Evolutionary conservation across 2,888 invertebrate species (phyloP).

Genomic region (Chromoteleia sp.): DNA sequence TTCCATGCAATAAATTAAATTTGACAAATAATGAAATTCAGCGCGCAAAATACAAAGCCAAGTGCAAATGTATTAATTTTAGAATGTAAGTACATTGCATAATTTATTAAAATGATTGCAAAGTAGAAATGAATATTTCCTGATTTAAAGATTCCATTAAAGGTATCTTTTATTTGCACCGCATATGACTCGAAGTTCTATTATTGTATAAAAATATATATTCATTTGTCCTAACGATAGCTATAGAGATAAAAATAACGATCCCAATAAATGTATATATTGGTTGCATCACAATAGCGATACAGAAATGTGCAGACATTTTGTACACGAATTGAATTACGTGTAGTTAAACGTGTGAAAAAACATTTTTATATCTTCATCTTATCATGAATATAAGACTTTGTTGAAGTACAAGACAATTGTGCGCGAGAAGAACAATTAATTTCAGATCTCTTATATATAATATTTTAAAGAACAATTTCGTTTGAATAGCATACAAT

Average conservation of each 20-base stretch:
- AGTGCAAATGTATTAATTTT: background rate
- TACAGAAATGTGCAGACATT: too few relatives aligned
- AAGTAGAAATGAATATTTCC: background rate
- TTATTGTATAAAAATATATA: background rate
- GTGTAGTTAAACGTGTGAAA: too few relatives aligned
- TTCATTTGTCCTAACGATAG: background rate
- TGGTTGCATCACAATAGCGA: too few relatives aligned
- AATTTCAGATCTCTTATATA: background rate
- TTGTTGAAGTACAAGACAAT: background rate
- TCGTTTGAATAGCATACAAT: conserved; percentile 43
- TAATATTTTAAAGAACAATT: background rate
- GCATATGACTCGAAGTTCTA: background rate
- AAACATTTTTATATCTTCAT: too few relatives aligned
- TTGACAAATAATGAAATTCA: conserved; percentile 3
- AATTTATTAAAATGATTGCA: background rate
- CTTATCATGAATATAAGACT: background rate
- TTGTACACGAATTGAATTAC: too few relatives aligned
- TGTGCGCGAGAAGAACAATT: background rate
- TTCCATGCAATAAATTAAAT: background rate
- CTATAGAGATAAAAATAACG: background rate
- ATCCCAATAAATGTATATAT: background rate
- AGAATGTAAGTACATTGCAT: background rate
- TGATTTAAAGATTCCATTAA: background rate
- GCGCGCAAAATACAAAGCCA: too few relatives aligned
- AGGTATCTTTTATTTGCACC: conserved; percentile 1